Conservation (phyloP, 2,888 invertebrate species). For the Eremobia ochroleuca region DNA sequence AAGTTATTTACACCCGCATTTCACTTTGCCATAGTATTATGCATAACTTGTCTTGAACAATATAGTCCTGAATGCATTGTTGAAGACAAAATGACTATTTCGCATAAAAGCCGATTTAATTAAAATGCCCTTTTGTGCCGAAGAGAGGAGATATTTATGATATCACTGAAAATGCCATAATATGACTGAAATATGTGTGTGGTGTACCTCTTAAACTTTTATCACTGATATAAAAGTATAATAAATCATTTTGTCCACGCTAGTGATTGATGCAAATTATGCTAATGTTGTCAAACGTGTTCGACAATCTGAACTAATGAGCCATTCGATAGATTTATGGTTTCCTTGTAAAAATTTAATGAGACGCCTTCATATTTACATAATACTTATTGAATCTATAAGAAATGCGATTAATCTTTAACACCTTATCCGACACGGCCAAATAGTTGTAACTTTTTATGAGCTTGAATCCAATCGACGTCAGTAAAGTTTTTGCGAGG, state of each 20-base stretch:
- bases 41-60: conserved; percentile 50
- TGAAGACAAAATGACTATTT: conserved; percentile 35
- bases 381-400: conserved; percentile 43
- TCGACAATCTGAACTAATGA: conserved; percentile 56
- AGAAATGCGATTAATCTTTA: conserved; percentile 54
- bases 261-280: conserved; percentile 63
- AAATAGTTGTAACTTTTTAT: conserved; percentile 53
- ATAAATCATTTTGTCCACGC: conserved; percentile 57
- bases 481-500: conserved; percentile 55
- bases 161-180: too few species aligned
- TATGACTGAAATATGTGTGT: conserved; percentile 4
- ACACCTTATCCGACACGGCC: conserved; percentile 45
- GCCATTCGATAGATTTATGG: conserved; percentile 65
- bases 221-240: conserved; percentile 16
- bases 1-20: conserved; percentile 56
- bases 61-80: conserved; percentile 41
- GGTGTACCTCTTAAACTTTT: conserved; percentile 23
- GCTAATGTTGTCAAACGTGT: conserved; percentile 64
- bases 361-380: conserved; percentile 46
- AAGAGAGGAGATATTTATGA: conserved; percentile 10
- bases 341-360: conserved; percentile 62
- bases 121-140: conserved; percentile 21
- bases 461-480: conserved; percentile 24
- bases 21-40: conserved; percentile 32
- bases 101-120: conserved; percentile 47